Conservation (phyloP, 2,113 vertebrate genomes). For the Crotalus horridus region DNA sequence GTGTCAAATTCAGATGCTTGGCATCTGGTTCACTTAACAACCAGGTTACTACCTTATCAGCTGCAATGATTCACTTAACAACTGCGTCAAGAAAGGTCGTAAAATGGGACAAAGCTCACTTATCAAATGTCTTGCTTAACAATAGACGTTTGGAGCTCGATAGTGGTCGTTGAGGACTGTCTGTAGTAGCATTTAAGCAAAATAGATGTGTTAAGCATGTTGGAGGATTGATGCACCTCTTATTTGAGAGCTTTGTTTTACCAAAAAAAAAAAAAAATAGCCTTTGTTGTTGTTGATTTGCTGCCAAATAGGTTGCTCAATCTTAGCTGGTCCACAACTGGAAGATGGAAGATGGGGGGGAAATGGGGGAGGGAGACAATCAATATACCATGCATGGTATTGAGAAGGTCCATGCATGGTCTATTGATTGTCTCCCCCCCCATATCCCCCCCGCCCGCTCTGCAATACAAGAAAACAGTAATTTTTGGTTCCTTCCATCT, state of each 20-base stretch:
- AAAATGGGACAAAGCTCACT: too few species aligned
- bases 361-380: too few species aligned
- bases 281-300: neutral
- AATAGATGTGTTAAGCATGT: neutral
- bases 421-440: neutral
- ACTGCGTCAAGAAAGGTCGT: too few species aligned
- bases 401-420: neutral
- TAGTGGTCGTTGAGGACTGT: too few species aligned
- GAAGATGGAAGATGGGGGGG: neutral
- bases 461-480: neutral
- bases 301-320: neutral
- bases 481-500: neutral
- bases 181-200: neutral
- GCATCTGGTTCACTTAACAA: too few species aligned
- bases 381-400: too few species aligned
- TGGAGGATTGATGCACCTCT: neutral
- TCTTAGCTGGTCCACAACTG: neutral
- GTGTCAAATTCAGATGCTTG: too few species aligned
- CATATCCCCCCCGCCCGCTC: neutral
- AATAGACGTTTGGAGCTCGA: too few species aligned
- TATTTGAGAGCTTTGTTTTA: neutral
- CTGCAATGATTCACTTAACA: neutral
- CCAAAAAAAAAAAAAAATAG: neutral
- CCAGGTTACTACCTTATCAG: neutral
- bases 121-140: too few species aligned